Evolutionary conservation across 2,113 vertebrate genomes (phyloP).

Genomic region (Gorsachius goisagi): DNA sequence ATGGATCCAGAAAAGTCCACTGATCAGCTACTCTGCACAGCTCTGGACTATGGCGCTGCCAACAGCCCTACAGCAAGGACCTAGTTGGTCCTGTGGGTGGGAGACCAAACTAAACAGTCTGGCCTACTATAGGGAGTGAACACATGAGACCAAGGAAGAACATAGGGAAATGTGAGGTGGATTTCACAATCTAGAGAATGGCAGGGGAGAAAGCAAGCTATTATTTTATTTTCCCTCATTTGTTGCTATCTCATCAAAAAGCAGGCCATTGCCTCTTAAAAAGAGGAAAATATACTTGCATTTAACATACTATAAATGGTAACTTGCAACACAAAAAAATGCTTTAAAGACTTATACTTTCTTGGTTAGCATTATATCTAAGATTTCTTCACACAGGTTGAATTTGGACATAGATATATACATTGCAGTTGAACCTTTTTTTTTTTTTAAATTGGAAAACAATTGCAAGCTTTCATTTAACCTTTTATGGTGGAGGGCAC

Average conservation of each 20-base stretch:
- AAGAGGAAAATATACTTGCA: neutral
- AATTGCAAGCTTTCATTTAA: neutral
- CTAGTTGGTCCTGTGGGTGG: neutral
- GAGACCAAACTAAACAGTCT: neutral
- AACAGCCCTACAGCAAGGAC: neutral
- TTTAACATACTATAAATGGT: neutral
- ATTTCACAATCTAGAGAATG: neutral
- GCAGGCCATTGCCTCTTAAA: neutral
- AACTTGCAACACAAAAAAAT: neutral
- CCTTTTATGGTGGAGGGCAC: neutral
- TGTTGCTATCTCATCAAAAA: neutral
- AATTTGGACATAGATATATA: neutral
- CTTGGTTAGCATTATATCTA: neutral
- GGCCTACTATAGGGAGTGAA: neutral
- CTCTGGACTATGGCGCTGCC: neutral
- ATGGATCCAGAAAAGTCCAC: neutral
- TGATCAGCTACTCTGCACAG: neutral
- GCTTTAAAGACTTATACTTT: neutral
- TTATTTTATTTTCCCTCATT: neutral
- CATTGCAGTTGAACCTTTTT: neutral
- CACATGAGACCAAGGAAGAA: neutral
- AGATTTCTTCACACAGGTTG: neutral
- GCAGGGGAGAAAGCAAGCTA: neutral
- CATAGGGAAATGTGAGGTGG: neutral
- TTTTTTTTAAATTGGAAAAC: neutral